Conservation (phyloP, 2,797 vertebrate genomes). For the Lagorchestes hirsutus region DNA sequence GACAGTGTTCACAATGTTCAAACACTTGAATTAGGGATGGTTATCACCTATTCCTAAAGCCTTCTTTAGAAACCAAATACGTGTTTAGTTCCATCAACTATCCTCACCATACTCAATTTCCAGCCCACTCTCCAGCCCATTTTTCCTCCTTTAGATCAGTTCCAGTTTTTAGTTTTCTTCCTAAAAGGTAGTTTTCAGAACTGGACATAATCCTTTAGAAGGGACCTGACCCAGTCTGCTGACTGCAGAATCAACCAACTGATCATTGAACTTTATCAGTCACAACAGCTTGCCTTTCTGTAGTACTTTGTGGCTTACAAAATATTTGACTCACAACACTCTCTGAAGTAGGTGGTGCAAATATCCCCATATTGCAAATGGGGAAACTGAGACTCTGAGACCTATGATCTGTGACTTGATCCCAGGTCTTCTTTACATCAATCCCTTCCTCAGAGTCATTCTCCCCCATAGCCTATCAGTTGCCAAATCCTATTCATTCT, state of each 20-base stretch:
- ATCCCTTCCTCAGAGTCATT: background rate
- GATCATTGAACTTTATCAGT: background rate
- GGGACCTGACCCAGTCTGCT: background rate
- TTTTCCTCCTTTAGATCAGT: background rate
- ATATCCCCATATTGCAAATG: background rate
- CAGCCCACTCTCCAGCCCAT: background rate
- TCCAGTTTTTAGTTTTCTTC: background rate
- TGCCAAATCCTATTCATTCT: background rate
- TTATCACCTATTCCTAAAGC: background rate
- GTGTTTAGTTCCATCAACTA: background rate
- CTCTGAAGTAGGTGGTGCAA: background rate
- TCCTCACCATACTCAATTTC: background rate
- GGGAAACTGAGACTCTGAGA: background rate
- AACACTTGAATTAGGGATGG: background rate
- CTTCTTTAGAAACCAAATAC: background rate
- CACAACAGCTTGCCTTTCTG: background rate
- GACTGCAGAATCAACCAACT: background rate
- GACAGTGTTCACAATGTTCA: background rate
- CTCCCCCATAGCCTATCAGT: background rate
- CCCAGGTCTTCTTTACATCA: background rate
- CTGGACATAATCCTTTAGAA: background rate
- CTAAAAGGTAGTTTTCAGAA: background rate
- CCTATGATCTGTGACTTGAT: background rate
- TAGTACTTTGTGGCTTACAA: background rate
- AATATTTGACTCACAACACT: background rate